A percentile compares a stretch with the other conserved stretches of the same genome.
Evolutionary conservation across 2,797 vertebrate genomes (phyloP).

Genomic region (Melanotaenia maccullochi): DNA sequence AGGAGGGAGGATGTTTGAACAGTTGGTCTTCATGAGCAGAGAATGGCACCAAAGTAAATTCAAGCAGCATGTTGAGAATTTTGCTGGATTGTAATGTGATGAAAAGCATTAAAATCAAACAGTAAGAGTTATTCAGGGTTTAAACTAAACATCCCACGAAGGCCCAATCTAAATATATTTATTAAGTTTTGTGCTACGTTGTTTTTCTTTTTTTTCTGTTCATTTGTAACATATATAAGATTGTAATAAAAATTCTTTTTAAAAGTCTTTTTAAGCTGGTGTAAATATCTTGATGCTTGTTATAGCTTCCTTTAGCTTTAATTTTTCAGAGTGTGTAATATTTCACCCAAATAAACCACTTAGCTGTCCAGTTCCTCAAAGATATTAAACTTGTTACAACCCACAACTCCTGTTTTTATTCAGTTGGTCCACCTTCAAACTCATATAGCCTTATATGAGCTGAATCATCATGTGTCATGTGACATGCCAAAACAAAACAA

Average conservation of each 20-base stretch:
- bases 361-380: background rate
- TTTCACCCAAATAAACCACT: background rate
- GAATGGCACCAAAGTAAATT: slow-evolving; percentile 11
- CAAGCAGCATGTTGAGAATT: slow-evolving; percentile 7
- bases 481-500: background rate
- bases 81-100: slow-evolving; percentile 17
- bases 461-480: background rate
- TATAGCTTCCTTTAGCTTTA: background rate
- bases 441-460: background rate
- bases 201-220: slow-evolving; percentile 16
- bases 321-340: background rate
- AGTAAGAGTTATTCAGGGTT: background rate
- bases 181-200: slow-evolving; percentile 42
- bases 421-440: background rate
- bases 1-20: slow-evolving; percentile 19
- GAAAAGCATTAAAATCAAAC: slow-evolving; percentile 19
- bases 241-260: background rate
- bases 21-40: slow-evolving; percentile 33
- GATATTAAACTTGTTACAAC: background rate
- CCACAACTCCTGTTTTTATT: background rate
- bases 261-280: slow-evolving; percentile 5
- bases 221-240: background rate
- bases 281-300: slow-evolving; percentile 1
- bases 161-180: slow-evolving; percentile 52
- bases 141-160: background rate